These are phyloP conservation scores for Stegodyphus mimosarum DNA, from an alignment of 1,140 invertebrate species.

Conservation along the genomic window DNA sequence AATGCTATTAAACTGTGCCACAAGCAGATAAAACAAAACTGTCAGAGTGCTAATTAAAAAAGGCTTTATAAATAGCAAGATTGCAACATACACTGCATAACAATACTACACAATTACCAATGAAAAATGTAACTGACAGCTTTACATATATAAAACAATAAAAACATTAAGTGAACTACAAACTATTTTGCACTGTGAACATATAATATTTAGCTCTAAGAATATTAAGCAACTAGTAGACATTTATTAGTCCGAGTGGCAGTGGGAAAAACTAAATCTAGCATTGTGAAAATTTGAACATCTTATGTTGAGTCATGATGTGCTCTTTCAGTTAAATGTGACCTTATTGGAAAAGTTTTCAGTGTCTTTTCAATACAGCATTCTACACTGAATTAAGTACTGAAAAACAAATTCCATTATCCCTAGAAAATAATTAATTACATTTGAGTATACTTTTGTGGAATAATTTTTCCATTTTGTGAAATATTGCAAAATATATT, in stretches of 20 bases:
- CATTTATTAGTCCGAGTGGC: neutral
- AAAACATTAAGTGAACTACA: neutral
- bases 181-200: neutral
- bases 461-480: no score
- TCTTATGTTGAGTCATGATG: no score
- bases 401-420: no score
- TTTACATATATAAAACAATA: neutral
- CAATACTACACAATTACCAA: slow-evolving; percentile 1
- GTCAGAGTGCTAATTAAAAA: neutral
- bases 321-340: no score
- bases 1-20: neutral
- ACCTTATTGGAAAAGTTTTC: no score
- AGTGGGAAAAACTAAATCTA: slow-evolving; percentile 6
- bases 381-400: no score
- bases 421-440: no score
- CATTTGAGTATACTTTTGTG: no score
- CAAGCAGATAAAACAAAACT: neutral
- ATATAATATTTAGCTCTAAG: slow-evolving; percentile 5
- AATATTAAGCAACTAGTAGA: slow-evolving; percentile 7
- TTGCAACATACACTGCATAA: neutral
- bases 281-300: neutral
- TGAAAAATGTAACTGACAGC: neutral
- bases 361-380: no score
- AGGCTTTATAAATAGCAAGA: neutral
- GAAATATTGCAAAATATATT: no score